Conservation (phyloP, 2,888 invertebrate genomes). For the Escarpia spicata region DNA sequence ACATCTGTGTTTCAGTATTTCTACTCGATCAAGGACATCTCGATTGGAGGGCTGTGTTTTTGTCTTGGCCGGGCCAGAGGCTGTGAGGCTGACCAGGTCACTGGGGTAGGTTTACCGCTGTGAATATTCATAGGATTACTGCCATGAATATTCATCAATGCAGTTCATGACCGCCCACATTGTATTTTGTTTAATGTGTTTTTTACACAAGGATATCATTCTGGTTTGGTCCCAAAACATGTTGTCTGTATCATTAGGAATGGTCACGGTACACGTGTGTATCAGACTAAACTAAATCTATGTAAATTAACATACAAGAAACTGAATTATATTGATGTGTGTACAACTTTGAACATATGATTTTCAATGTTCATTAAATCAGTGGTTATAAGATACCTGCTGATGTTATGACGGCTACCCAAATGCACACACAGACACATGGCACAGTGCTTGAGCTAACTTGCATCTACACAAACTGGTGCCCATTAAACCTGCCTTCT, state of each 20-base stretch:
- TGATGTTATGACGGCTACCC: background rate
- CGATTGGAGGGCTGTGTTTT: constrained; percentile 97
- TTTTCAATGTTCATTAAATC: background rate
- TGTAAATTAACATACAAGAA: too few relatives aligned
- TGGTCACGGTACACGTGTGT: background rate
- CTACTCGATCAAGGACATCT: constrained; percentile 98
- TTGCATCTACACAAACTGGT: background rate
- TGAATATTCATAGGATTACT: background rate
- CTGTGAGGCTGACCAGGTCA: constrained; percentile 64
- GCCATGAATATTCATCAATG: too few relatives aligned
- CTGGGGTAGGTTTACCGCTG: constrained; percentile 37
- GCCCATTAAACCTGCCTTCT: background rate
- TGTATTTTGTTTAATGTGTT: too few relatives aligned
- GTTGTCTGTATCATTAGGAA: background rate
- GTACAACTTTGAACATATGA: background rate
- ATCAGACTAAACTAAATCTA: too few relatives aligned
- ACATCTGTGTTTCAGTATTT: constrained; percentile 80
- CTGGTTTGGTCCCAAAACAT: background rate
- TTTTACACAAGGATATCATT: background rate
- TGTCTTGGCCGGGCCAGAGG: constrained; percentile 98
- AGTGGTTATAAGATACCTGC: background rate
- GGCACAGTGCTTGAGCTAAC: background rate
- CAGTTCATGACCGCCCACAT: too few relatives aligned
- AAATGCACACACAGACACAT: background rate
- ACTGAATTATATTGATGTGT: background rate